Percentiles rank a stretch among this genome's conserved stretches.
Conservation (phyloP, 2,888 invertebrate species). For the Coelopa pilipes region DNA sequence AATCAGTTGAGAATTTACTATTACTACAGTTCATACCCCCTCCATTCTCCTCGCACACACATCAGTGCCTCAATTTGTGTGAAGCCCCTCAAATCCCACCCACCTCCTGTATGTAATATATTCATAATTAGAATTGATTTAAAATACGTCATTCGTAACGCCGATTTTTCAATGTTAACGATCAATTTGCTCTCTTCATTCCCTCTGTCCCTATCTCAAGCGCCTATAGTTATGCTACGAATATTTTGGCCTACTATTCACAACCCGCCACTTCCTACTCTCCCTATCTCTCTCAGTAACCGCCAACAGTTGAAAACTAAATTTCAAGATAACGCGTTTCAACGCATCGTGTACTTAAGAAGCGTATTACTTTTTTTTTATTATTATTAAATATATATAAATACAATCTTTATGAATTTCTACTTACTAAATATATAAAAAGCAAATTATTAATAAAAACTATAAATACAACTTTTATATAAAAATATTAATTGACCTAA, state of each 20-base stretch:
- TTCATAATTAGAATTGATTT: too few species aligned
- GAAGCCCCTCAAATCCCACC: background rate
- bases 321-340: background rate
- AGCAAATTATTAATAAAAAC: constrained; percentile 16
- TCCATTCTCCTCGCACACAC: constrained; percentile 3
- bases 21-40: background rate
- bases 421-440: constrained; percentile 12
- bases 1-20: background rate
- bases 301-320: constrained; percentile 5
- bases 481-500: background rate
- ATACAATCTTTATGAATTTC: constrained; percentile 21
- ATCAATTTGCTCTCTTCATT: background rate
- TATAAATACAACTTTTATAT: constrained; percentile 20
- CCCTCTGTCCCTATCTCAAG: background rate
- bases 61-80: constrained; percentile 9
- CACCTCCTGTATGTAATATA: background rate
- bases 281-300: background rate
- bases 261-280: too few species aligned
- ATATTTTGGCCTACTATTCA: background rate
- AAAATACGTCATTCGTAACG: too few species aligned
- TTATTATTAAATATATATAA: constrained; percentile 14
- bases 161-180: too few species aligned
- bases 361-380: constrained; percentile 17
- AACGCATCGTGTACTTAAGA: constrained; percentile 22
- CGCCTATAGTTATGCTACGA: background rate